Base-by-base conservation (phyloP, 2,797 vertebrate genomes). In the Melanotaenia trifasciata region DNA sequence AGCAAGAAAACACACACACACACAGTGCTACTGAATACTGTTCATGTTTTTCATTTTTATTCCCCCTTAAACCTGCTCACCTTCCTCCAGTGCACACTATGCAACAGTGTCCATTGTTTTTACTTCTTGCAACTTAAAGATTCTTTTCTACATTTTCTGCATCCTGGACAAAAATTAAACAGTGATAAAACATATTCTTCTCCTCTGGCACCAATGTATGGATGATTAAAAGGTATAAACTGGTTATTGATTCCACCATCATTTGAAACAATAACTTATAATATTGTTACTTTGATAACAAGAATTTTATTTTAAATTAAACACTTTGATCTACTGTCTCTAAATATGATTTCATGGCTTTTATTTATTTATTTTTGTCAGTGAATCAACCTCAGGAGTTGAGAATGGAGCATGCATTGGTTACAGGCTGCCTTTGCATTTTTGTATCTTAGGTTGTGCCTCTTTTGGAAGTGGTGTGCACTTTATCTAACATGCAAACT, bases 41-140 rank as follows among this genome's bases (percentile, higher is more conserved):
- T 50, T 22, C 20, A 1, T 22, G 7, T 50, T 82, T 79, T 47
- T 68, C 4, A 32, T 24, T 26, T 11, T 70, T 68, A 59, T 78
- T 62, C 22, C 64, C 70, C 13, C 11, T 10, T 20, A 58, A 88
- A 84, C 43, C 51, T 71, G 54, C 35, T 87, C 67, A 67, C 64
- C 87, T 83, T 82, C 76, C 65, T 83, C 51, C 69, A 45, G 14
- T 74, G 65, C 62, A 84, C 72, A 81, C 83, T 90, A 62, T 78
- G 8, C 8, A 72, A 88, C 86, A 90, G 67, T 76, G 7, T 11
- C 64, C 45, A 85, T 90, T 88, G 84, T 91, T 80, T 50, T 78
- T 10, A 57, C 36, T 20, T 64, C 72, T 79, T 32, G 64, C 72
- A 67, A 20, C 65, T 57, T 45, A 0, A 67, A 35, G 45, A 67